phyloP scores from a whole-genome alignment of 2,888 invertebrate genomes.

The Eupithecia tripunctaria region DNA sequence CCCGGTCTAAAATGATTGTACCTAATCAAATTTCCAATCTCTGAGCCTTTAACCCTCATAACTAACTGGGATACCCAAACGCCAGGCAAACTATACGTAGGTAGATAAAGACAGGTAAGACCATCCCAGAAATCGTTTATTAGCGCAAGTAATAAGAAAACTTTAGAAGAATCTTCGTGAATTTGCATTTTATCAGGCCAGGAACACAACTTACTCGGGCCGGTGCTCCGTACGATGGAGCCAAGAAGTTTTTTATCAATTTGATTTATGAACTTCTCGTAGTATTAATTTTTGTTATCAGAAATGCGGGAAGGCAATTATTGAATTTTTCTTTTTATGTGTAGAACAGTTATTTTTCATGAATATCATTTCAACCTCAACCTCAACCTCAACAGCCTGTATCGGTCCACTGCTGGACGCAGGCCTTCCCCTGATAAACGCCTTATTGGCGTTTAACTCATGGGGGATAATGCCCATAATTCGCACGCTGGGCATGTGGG shows the following conservation, averaged over 20 bases:
- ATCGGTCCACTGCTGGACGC: too few relatives aligned
- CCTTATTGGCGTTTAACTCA: too few relatives aligned
- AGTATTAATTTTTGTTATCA: conserved; percentile 4
- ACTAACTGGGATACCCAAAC: conserved; percentile 1
- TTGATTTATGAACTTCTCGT: conserved; percentile 12
- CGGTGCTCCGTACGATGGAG: conserved; percentile 45
- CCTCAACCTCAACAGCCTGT: too few relatives aligned
- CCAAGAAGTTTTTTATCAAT: conserved; percentile 38
- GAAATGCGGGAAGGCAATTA: background rate
- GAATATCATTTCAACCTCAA: too few relatives aligned
- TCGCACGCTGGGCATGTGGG: too few relatives aligned
- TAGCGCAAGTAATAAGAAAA: conserved; percentile 81
- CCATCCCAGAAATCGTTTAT: conserved; percentile 68
- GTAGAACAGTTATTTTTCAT: too few relatives aligned
- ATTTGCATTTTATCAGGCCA: conserved; percentile 82
- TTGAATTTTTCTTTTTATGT: background rate
- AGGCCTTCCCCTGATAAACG: too few relatives aligned
- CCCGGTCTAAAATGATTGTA: background rate
- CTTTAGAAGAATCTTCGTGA: conserved; percentile 75
- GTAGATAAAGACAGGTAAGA: conserved; percentile 29
- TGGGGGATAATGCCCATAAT: too few relatives aligned
- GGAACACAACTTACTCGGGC: conserved; percentile 74
- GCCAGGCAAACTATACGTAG: background rate
- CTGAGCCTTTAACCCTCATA: background rate
- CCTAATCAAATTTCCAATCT: background rate